These are phyloP conservation scores for Nyctereutes procyonoides DNA, from an alignment of 2,113 vertebrate genomes.

Conservation along the genomic window DNA sequence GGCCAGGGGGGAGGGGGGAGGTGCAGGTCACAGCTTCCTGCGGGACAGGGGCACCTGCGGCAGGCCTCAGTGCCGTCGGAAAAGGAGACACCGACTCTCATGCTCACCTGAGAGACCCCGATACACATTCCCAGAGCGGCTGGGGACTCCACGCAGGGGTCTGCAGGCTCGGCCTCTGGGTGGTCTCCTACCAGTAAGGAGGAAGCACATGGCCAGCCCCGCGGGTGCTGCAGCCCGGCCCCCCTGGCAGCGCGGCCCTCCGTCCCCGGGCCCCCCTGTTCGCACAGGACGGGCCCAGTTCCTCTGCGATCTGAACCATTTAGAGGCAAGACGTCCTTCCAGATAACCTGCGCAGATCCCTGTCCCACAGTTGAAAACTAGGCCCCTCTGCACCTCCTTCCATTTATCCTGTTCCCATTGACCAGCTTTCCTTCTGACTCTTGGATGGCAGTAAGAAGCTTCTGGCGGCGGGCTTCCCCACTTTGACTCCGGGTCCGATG, in stretches of 20 bases:
- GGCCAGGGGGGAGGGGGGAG: neutral
- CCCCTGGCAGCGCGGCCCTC: neutral
- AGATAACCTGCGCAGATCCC: neutral
- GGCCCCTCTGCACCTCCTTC: rapidly evolving
- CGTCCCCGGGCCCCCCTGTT: neutral
- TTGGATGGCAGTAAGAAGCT: neutral
- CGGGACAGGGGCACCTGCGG: neutral
- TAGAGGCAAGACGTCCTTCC: neutral
- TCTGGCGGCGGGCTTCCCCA: neutral
- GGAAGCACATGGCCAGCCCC: neutral
- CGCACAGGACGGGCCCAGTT: too few relatives aligned
- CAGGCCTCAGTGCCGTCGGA: neutral
- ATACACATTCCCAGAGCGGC: neutral
- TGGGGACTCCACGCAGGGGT: neutral
- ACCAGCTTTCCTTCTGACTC: neutral
- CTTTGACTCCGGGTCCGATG: neutral
- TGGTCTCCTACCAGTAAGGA: neutral
- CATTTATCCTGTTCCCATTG: rapidly evolving
- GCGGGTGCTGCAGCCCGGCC: neutral
- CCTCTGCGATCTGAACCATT: neutral
- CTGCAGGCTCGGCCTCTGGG: neutral
- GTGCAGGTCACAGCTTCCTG: conserved; percentile 64
- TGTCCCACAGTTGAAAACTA: rapidly evolving
- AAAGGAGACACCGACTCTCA: neutral
- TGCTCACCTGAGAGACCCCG: rapidly evolving